Base-by-base conservation (phyloP, 2,113 vertebrate genomes). In the Aplodontia rufa region DNA sequence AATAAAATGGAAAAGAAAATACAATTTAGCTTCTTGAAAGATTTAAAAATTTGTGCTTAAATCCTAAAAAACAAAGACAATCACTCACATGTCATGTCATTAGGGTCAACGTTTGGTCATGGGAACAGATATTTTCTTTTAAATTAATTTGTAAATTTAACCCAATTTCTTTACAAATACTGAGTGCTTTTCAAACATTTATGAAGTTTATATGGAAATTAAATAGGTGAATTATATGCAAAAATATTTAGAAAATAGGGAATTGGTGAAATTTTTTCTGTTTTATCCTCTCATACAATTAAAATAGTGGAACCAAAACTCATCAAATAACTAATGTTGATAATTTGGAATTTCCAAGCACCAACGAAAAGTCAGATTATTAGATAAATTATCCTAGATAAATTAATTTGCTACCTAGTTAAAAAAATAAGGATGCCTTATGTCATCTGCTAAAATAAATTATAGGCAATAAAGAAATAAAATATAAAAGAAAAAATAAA, bases 401-500 rank as follows among this genome's bases (percentile, higher is more conserved):
- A 92, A 8, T 51, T 74, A 55, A 11, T 10, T 47, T 86, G 90
- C 19, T 45, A 58, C 55, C 40, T 30, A 51, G 35, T 93, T 90
- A 64, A 24, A 72, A 89, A 96, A 83, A 45, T 35, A 87, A 92
- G 37, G 11, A 60, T 24, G 4, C 6, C 19, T 88, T 19, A 53
- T 51, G 47, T 5, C 1, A 30, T 87, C 28, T 20, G 17, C 7
- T 93, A 82, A 96, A 95, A 91, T 85, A 87, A 94, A 60, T 35
- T 83, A 3, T 37, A 84, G 53, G 5, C 19, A 32, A 40, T 87
- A 60, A 53, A 91, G 42, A 24, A 86, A 45, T 69, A 82, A 89
- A 68, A 83, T 60, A 5, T 47, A 81, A 93, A 95, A 9, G n/a
- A 94, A 94, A 10, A 95, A 95, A 60, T 30, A 74, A 83, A 62